Conservation (phyloP, 1,140 invertebrate genomes). For the Harlomillsia oculata region DNA sequence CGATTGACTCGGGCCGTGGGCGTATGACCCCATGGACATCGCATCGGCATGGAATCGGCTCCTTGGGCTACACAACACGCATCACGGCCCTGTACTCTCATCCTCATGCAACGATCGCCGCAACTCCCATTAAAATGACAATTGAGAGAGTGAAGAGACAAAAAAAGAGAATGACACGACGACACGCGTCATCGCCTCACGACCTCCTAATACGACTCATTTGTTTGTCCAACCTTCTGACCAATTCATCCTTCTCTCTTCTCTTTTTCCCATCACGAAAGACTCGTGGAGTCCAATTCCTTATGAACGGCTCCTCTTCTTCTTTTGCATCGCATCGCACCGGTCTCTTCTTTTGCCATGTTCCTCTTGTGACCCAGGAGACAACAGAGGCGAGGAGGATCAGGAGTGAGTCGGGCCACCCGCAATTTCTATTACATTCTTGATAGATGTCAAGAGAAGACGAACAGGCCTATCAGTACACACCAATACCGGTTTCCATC, state of each 20-base stretch:
- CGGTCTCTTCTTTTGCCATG: no score
- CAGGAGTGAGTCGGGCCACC: conserved; percentile 12
- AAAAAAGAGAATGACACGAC: conserved; percentile 15
- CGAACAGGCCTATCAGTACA: no score
- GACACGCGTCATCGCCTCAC: conserved; percentile 34
- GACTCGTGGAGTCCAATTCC: no score
- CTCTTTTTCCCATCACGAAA: not conserved
- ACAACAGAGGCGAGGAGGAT: no score
- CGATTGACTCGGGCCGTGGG: conserved; percentile 18
- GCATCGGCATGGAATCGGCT: not conserved
- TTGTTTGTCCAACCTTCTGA: conserved; percentile 23
- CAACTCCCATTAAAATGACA: conserved; percentile 21
- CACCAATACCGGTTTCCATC: conserved; percentile 20
- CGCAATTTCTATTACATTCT: not conserved
- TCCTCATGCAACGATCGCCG: conserved; percentile 14
- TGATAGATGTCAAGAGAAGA: not conserved
- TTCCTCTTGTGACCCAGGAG: no score
- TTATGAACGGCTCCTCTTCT: no score
- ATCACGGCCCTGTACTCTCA: not conserved
- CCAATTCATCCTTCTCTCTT: conserved; percentile 20
- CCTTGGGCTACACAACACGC: not conserved
- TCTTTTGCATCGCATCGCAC: no score
- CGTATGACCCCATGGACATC: not conserved
- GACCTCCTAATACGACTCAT: conserved; percentile 35
- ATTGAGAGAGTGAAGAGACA: conserved; percentile 19